These are phyloP conservation scores for Amphipoea oculea DNA, from an alignment of 2,888 invertebrate species.

Conservation along the genomic window DNA sequence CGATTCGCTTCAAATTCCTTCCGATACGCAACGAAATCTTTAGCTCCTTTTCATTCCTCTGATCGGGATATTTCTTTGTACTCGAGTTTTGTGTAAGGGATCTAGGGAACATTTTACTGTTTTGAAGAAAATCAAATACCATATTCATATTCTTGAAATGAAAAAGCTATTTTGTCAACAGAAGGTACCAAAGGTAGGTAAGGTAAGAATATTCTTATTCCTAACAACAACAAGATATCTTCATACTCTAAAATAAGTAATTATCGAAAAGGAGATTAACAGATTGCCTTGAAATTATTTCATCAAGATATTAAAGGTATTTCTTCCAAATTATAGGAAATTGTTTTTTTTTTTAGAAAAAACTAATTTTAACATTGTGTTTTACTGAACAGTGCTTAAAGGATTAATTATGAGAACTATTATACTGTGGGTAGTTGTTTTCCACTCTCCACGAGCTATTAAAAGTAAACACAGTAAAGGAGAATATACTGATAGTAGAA, in stretches of 20 bases:
- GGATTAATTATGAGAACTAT: not conserved
- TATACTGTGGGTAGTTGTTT: not conserved
- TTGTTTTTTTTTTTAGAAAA: not conserved
- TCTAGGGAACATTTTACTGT: slow-evolving; percentile 8
- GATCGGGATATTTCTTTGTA: slow-evolving; percentile 35
- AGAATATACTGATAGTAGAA: no score
- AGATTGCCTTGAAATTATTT: not conserved
- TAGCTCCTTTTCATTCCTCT: slow-evolving; percentile 38
- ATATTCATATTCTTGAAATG: slow-evolving; percentile 4
- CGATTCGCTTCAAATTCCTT: slow-evolving; percentile 32
- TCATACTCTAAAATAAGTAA: not conserved
- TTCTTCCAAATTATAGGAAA: not conserved
- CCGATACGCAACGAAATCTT: slow-evolving; percentile 11
- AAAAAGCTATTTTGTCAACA: not conserved
- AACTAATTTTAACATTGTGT: not conserved
- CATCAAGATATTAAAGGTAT: not conserved
- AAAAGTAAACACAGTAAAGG: no score
- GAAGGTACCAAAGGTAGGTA: no score
- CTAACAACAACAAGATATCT: not conserved
- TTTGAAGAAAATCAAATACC: slow-evolving; percentile 6
- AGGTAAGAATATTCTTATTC: not conserved
- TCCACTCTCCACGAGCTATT: no score
- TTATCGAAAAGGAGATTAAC: not conserved
- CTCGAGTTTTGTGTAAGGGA: slow-evolving; percentile 6
- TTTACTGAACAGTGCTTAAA: not conserved